Evolutionary conservation across 2,888 invertebrate species (phyloP).

Genomic region (Drosophila meridionalis): DNA sequence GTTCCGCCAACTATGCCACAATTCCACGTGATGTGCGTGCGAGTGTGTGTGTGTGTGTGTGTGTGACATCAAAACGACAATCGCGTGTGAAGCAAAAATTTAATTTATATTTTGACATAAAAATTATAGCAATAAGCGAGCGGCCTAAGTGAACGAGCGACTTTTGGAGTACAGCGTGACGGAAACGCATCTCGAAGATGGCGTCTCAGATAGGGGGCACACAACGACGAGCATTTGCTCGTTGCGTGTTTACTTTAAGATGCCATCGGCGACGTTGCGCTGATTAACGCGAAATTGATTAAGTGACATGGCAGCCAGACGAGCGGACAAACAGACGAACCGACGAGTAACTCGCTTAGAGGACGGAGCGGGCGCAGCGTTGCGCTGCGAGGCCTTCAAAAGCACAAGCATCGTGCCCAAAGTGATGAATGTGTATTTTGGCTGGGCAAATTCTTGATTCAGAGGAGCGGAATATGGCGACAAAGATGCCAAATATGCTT

Average conservation of each 20-base stretch:
- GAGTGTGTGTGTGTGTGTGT: conserved; percentile 37
- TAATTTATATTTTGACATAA: conserved; percentile 81
- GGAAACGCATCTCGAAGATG: conserved; percentile 64
- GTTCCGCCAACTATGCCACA: conserved; percentile 8
- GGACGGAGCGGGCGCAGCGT: neutral
- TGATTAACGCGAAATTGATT: conserved; percentile 81
- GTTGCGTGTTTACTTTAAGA: conserved; percentile 74
- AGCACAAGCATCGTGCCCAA: conserved; percentile 38
- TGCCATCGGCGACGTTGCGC: conserved; percentile 77
- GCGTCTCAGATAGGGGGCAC: conserved; percentile 51
- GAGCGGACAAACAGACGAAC: neutral
- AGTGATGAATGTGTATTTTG: conserved; percentile 70
- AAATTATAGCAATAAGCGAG: conserved; percentile 79
- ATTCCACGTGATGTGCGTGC: conserved; percentile 21
- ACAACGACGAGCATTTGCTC: conserved; percentile 33
- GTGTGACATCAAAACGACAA: conserved; percentile 80
- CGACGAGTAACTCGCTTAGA: neutral
- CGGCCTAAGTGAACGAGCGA: conserved; percentile 20
- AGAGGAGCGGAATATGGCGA: neutral
- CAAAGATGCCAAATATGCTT: conserved; percentile 11
- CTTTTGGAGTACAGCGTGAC: conserved; percentile 42
- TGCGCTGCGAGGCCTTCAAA: neutral
- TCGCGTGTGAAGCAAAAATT: conserved; percentile 81
- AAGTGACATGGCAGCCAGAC: conserved; percentile 67
- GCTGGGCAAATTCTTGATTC: conserved; percentile 17